Conservation (phyloP, 2,797 vertebrate genomes). For the Gymnocypris eckloni region DNA sequence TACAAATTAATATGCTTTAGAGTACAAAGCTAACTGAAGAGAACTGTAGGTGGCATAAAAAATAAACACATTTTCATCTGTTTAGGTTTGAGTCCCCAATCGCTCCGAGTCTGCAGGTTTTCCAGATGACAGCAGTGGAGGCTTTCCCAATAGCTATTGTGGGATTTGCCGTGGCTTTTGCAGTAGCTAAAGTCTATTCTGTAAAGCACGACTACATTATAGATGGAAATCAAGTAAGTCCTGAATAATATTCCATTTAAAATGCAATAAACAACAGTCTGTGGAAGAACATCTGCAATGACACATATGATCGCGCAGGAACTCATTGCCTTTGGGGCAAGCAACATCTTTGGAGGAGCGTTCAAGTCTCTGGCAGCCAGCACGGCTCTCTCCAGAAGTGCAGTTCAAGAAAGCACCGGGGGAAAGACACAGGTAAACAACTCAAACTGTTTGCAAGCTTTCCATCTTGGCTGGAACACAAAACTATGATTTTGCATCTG, state of each 20-base stretch:
- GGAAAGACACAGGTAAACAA: conserved; percentile 93
- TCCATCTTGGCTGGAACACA: not conserved
- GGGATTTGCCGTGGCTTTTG: conserved; percentile 91
- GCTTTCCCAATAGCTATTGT: conserved; percentile 89
- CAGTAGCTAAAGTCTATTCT: conserved; percentile 93
- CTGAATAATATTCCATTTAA: not conserved
- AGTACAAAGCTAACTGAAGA: conserved; percentile 6
- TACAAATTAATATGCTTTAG: not conserved
- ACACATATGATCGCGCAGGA: conserved; percentile 76
- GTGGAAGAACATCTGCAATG: not conserved
- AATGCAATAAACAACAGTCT: not conserved
- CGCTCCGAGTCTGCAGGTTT: conserved; percentile 76
- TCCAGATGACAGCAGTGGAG: conserved; percentile 80
- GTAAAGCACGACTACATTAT: conserved; percentile 92
- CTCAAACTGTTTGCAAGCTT: conserved; percentile 17
- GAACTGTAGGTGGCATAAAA: not conserved
- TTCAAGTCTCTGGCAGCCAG: conserved; percentile 91
- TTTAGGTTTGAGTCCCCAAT: conserved; percentile 81
- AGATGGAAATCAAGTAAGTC: conserved; percentile 89
- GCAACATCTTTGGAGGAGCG: conserved; percentile 89
- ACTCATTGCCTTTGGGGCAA: conserved; percentile 91
- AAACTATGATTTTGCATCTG: not conserved
- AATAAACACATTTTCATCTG: conserved; percentile 30
- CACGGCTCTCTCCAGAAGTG: conserved; percentile 92
- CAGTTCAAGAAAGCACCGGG: conserved; percentile 96